Conservation (phyloP, 2,888 invertebrate genomes). For the Trachelus troglodyta region DNA sequence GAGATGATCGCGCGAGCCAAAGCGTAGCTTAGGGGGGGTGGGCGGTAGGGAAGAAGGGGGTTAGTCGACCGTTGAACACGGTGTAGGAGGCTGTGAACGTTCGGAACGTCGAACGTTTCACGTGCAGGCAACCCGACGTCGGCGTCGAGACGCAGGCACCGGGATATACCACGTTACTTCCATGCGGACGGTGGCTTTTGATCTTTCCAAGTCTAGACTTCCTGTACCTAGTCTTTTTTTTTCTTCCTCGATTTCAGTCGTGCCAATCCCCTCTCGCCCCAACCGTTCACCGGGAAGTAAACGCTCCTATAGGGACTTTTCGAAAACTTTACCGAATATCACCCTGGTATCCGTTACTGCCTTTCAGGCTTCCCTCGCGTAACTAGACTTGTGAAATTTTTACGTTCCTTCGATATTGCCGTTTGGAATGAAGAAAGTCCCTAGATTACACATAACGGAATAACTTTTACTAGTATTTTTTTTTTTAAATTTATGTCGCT, state of each 20-base stretch:
- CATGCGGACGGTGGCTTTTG: constrained; percentile 56
- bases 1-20: constrained; percentile 40
- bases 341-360: constrained; percentile 42
- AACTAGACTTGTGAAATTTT: no score
- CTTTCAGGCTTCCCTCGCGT: neutral
- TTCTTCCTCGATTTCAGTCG: constrained; percentile 33
- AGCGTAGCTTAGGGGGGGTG: constrained; percentile 14
- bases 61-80: constrained; percentile 13
- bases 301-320: constrained; percentile 52
- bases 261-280: constrained; percentile 18
- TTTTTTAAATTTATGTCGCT: no score
- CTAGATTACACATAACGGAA: no score
- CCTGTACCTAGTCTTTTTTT: constrained; percentile 35
- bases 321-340: constrained; percentile 52
- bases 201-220: constrained; percentile 57
- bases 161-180: constrained; percentile 52
- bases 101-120: constrained; percentile 10
- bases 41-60: constrained; percentile 1
- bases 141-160: constrained; percentile 40
- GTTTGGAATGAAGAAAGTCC: no score
- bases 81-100: constrained; percentile 13
- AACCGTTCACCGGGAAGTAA: constrained; percentile 40
- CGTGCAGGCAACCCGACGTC: constrained; percentile 1
- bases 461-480: no score
- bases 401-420: no score